Base-by-base conservation (phyloP, 1,140 invertebrate genomes). In the Microplitis demolitor region DNA sequence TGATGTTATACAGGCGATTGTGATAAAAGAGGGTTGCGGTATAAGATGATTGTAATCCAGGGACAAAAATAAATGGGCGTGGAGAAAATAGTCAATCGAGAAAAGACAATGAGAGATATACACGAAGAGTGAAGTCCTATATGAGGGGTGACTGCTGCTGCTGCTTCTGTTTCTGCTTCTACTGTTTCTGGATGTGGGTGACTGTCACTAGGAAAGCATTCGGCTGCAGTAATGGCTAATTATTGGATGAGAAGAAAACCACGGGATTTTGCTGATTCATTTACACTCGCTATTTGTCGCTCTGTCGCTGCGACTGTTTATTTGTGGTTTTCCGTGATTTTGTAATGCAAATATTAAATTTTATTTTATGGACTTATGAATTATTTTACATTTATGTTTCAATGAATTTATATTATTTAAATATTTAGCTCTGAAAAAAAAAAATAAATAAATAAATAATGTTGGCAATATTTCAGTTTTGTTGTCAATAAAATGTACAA, bases 211-310 rank as follows among this genome's bases (percentile, higher is more conserved):
- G 6, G 61, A 71, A 53, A 34, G 58, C 35, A 50, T 77, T 79
- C 78, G 79, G 78, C 80, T 67, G 71, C 66, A 77, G 78, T 81
- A 81, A 80, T 77, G 76, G 78, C 79, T 81, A 80, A 81, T 81
- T 78, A 73, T 75, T 71, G 76, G 74, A 72, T 71, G 71, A 73
- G 72, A 54, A 56, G 13, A 34, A 6, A 71, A 35, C 45, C 34
- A 39, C 37, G 74, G 62, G 33, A 31, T 54, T 71, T 33, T 31
- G n/a, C 56, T 33, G 45, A 14, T 14, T 60, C 24, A 24, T 24
- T 24, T 24, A 24, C 24, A 2, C 24, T 24, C 11, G 14, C 37
- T 8, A 31, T 53, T 54, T 54, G 33, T 34, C 16, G 31, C 51
- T 53, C 51, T 24, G 24, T 24, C 24, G 24, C 24, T 24, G 24